Conservation (phyloP, 2,888 invertebrate genomes). For the Hetaerina titia region DNA sequence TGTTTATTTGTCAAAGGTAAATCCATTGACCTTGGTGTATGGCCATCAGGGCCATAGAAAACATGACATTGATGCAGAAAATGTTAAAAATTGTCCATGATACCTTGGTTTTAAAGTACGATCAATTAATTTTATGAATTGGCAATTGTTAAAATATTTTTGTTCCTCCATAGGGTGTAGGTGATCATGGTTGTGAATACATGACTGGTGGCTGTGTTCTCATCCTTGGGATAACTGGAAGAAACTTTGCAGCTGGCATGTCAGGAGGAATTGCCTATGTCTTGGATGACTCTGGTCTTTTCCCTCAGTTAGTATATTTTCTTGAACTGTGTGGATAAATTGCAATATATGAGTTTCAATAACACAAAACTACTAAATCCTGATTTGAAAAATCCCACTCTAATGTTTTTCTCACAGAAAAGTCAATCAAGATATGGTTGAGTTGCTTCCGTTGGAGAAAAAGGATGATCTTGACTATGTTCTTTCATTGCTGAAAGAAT, state of each 20-base stretch:
- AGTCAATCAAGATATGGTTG: constrained; percentile 98
- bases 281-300: constrained; percentile 92
- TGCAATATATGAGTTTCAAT: background rate
- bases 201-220: constrained; percentile 98
- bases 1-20: too few relatives aligned
- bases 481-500: constrained; percentile 88
- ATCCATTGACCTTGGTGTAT: too few relatives aligned
- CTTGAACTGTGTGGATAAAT: background rate
- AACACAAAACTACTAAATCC: background rate
- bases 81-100: background rate
- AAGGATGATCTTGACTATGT: constrained; percentile 89
- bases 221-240: constrained; percentile 95
- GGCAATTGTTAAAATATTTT: background rate
- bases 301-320: constrained; percentile 79
- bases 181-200: constrained; percentile 99
- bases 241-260: constrained; percentile 99
- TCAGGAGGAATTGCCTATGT: constrained; percentile 98
- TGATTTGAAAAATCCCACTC: background rate
- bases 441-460: constrained; percentile 88
- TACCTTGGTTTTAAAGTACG: background rate
- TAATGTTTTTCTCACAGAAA: constrained; percentile 79
- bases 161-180: constrained; percentile 85
- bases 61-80: too few relatives aligned
- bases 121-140: background rate
- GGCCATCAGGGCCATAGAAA: too few relatives aligned